These are phyloP conservation scores for Magallana nippona DNA, from an alignment of 2,888 invertebrate genomes.

Conservation along the genomic window DNA sequence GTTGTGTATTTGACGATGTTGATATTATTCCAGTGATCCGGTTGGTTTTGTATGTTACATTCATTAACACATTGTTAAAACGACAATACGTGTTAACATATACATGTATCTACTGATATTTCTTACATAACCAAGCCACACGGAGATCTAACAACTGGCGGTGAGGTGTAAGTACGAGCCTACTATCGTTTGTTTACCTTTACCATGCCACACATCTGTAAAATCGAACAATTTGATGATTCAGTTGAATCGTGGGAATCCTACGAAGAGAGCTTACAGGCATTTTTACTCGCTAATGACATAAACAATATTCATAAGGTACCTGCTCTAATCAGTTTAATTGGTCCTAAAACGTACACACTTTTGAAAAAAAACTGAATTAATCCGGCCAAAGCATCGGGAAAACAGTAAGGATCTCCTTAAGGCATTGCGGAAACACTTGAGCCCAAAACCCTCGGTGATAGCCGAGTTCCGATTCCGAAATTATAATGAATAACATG, in stretches of 20 bases:
- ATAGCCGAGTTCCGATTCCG: too few species aligned
- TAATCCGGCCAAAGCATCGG: neutral
- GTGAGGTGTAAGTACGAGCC: too few species aligned
- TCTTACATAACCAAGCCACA: too few species aligned
- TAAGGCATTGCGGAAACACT: slow-evolving; percentile 47
- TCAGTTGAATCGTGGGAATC: slow-evolving; percentile 31
- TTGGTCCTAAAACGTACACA: slow-evolving; percentile 23
- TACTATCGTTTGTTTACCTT: neutral
- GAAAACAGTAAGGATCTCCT: slow-evolving; percentile 36
- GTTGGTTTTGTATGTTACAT: too few species aligned
- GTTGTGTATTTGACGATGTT: too few species aligned
- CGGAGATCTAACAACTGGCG: too few species aligned
- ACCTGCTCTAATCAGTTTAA: neutral
- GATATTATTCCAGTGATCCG: too few species aligned
- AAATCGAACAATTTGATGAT: slow-evolving; percentile 22
- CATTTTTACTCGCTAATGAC: slow-evolving; percentile 34
- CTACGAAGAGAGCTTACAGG: slow-evolving; percentile 22
- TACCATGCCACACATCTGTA: slow-evolving; percentile 19
- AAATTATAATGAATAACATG: too few species aligned
- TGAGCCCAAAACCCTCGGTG: neutral
- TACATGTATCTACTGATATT: too few species aligned
- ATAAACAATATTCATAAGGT: slow-evolving; percentile 27
- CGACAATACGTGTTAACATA: too few species aligned
- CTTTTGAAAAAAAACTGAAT: slow-evolving; percentile 31
- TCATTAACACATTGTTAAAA: too few species aligned